Base-by-base conservation (phyloP, 64 coral and sea anemone genomes). In the Pocillopora damicornis region DNA sequence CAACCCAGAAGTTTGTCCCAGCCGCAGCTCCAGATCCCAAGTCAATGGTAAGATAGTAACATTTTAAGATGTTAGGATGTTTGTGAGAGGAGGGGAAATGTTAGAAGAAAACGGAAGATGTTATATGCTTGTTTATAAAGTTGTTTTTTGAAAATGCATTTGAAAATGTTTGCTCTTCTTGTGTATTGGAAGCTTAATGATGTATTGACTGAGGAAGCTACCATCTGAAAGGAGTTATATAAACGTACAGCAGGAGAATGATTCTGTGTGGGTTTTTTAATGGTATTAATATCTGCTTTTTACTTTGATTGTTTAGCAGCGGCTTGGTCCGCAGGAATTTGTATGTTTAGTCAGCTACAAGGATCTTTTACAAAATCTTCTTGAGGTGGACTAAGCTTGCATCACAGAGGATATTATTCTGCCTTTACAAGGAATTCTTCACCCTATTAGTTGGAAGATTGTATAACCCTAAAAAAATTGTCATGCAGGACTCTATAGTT, bases 1-100 rank as follows among this genome's bases (percentile, higher is more conserved):
- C 87, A 60, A 67, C 92, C 13, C 97, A 99, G 60, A 99, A 95
- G 30, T 95, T 95, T 78, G 91, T 93, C 16, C 97, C 97, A 2
- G 84, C 95, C 18, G 73, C 91, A 63, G 90, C 93, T 60, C 88
- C 97, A n/a, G 90, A 99, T 38, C 88, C 97, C 0, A 99, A 90
- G 89, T 81, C 90, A 87, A 89, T 74, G 90, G 97, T 99, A 88
- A 94, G 92, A 76, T n/a, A 11, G 20, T 69, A 71, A 61, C 36
- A 58, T 35, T 5, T 66, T 23, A 75, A 75, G 18, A 45, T 30
- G 42, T 22, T 12, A 59, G 13, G 9, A 45, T 14, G 10, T 56
- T 5, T 25, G 1, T 37, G 56, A 9, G 22, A 61, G 17, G 61
- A 10, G 37, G 22, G 3, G 20, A 16, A 5, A 42, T 38, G 38